Conservation (phyloP, 2,888 invertebrate genomes). For the Coleophora flavipennella region DNA sequence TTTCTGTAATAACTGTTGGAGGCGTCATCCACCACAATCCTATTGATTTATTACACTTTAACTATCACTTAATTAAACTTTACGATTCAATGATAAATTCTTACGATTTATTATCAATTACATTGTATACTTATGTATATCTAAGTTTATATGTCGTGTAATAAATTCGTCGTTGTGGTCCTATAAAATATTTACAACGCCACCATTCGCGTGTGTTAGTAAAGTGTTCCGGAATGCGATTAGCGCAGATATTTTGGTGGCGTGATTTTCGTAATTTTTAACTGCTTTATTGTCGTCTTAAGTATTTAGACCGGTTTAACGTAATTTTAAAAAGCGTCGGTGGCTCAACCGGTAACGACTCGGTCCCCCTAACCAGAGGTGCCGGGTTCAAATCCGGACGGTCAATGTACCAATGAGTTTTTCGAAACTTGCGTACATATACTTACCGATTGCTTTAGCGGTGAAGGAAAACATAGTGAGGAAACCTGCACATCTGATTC, state of each 20-base stretch:
- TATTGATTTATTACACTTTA: conserved; percentile 40
- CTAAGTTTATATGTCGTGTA: conserved; percentile 3
- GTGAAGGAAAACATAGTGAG: no score
- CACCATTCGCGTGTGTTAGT: background rate
- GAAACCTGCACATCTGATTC: no score
- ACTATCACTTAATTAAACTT: conserved; percentile 44
- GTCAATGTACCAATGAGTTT: no score
- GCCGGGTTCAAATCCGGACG: no score
- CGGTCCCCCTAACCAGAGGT: no score
- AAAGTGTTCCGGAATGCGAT: background rate
- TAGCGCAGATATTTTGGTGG: background rate
- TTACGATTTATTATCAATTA: conserved; percentile 18
- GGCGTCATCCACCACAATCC: conserved; percentile 20
- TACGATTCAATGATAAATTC: conserved; percentile 32
- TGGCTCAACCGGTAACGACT: no score
- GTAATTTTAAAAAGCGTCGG: no score
- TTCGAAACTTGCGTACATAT: no score
- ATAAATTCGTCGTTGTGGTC: conserved; percentile 3
- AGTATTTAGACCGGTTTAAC: background rate
- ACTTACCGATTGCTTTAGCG: no score
- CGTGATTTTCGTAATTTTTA: background rate
- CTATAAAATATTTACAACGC: conserved; percentile 8
- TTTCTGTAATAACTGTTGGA: no score
- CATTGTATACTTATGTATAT: conserved; percentile 8
- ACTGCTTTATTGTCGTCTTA: background rate